phyloP scores from a whole-genome alignment of 1,140 invertebrate species.

The Colletes latitarsis region DNA sequence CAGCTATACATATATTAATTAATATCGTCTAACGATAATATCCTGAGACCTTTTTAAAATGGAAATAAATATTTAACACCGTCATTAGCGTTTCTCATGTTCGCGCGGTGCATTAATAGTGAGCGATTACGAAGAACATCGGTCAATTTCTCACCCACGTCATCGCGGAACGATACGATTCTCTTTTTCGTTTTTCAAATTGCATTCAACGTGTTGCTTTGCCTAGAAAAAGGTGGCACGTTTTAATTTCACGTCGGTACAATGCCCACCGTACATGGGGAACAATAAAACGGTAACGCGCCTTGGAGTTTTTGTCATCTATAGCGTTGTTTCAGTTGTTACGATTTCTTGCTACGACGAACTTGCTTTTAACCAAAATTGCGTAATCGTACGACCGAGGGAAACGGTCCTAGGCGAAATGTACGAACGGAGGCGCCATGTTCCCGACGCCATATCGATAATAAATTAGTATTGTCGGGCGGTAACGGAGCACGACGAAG shows the following conservation, averaged over 20 bases:
- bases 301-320: not conserved
- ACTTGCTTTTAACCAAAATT: not conserved
- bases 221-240: not conserved
- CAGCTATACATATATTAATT: no score
- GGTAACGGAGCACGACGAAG: not conserved
- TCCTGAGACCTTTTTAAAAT: no score
- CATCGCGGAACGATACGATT: not conserved
- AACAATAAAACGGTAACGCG: constrained; percentile 2
- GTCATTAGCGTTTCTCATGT: no score
- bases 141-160: not conserved
- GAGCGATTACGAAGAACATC: not conserved
- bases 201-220: not conserved
- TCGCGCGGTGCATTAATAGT: no score
- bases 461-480: not conserved
- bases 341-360: not conserved
- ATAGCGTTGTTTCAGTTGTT: not conserved
- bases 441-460: not conserved
- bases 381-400: not conserved
- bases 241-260: constrained; percentile 10
- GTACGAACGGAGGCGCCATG: not conserved
- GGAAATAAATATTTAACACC: no score
- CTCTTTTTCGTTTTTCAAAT: not conserved
- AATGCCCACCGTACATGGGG: not conserved
- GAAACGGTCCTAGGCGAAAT: not conserved
- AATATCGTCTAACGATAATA: no score